Conservation (phyloP, 2,888 invertebrate genomes). For the Heliconius charithonia region DNA sequence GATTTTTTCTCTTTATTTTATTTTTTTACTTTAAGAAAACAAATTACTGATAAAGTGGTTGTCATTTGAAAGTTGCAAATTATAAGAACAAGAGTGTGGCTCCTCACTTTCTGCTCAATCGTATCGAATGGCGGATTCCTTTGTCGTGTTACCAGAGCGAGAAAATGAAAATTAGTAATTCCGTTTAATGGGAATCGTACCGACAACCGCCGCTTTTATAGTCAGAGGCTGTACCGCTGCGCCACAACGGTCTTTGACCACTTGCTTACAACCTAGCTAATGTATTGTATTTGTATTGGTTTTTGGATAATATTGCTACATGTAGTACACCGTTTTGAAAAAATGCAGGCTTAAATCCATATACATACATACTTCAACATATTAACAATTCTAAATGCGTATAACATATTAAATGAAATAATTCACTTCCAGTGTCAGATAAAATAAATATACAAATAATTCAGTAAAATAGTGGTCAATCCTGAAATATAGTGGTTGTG, state of each 20-base stretch:
- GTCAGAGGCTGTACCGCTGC: no score
- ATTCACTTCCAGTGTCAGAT: background rate
- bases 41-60: no score
- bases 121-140: background rate
- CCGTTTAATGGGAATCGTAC: background rate
- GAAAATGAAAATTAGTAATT: background rate
- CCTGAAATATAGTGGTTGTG: conserved; percentile 34
- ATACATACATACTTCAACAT: background rate
- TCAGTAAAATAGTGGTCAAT: conserved; percentile 30
- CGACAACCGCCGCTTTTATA: background rate
- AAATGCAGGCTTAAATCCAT: background rate
- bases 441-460: conserved; percentile 25
- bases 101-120: background rate
- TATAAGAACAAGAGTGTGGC: no score
- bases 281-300: no score
- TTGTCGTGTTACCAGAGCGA: background rate
- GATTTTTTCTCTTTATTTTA: no score
- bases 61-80: no score
- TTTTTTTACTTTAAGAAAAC: no score
- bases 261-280: background rate
- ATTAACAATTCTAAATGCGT: background rate
- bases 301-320: no score
- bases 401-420: background rate
- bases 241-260: no score
- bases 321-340: background rate